These are phyloP conservation scores for Galeopsomyia nigrocyanea DNA, from an alignment of 2,888 invertebrate genomes.

Conservation along the genomic window DNA sequence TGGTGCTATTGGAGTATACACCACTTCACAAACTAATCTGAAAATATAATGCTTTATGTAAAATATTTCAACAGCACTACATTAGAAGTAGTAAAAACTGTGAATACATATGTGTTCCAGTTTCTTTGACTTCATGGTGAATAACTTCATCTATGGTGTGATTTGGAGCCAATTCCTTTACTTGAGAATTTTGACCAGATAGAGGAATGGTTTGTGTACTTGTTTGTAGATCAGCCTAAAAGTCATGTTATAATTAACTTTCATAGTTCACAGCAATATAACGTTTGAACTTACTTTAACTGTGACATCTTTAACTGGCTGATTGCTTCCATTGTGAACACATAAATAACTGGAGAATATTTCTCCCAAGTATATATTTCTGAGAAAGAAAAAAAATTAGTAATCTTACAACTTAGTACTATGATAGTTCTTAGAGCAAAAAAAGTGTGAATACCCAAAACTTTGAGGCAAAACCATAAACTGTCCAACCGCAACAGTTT, in stretches of 20 bases:
- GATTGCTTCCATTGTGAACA: conserved; percentile 94
- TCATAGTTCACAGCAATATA: background rate
- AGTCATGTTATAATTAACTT: conserved; percentile 16
- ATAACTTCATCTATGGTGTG: conserved; percentile 95
- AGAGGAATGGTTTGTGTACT: conserved; percentile 88
- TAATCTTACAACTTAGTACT: conserved; percentile 8
- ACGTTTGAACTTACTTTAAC: conserved; percentile 76
- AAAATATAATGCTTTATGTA: conserved; percentile 50
- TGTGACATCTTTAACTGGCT: conserved; percentile 84
- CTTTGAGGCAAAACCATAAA: conserved; percentile 95
- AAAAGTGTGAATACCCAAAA: conserved; percentile 79
- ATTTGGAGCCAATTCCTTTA: conserved; percentile 76
- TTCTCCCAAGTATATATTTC: conserved; percentile 97
- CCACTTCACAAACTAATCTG: conserved; percentile 95
- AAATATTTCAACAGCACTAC: conserved; percentile 12
- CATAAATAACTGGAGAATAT: conserved; percentile 98
- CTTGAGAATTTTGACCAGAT: conserved; percentile 77
- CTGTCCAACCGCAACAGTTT: conserved; percentile 88
- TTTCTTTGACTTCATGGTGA: conserved; percentile 99
- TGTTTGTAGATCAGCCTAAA: conserved; percentile 92
- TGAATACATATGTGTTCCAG: conserved; percentile 93
- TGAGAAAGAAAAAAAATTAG: conserved; percentile 60
- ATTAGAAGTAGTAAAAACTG: conserved; percentile 4
- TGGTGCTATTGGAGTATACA: conserved; percentile 81
- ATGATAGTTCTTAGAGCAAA: no score